Conservation (phyloP, 2,888 invertebrate genomes). For the Sinhomidia bicolor region DNA sequence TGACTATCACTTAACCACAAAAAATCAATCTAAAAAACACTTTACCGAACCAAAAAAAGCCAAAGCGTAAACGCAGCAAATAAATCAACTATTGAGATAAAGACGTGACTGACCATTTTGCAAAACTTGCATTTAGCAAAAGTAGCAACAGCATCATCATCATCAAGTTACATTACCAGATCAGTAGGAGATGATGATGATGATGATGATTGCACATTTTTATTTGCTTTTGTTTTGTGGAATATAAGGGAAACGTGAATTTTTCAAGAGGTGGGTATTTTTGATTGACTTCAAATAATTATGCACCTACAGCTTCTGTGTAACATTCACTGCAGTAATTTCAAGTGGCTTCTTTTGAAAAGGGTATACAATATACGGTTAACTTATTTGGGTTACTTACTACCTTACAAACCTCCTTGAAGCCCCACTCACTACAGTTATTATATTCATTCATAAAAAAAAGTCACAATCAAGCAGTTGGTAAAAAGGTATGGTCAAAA, state of each 20-base stretch:
- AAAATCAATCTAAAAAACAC: not conserved
- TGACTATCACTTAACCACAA: constrained; percentile 25
- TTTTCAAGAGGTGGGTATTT: not conserved
- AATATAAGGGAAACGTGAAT: not conserved
- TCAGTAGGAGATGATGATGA: not conserved
- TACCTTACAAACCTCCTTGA: not conserved
- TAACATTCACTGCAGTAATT: too few species aligned
- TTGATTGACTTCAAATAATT: constrained; percentile 30
- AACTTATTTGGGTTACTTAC: not conserved
- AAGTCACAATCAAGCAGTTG: not conserved
- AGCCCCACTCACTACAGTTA: too few species aligned
- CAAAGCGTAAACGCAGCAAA: constrained; percentile 1
- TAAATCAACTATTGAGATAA: not conserved
- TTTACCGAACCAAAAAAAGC: too few species aligned
- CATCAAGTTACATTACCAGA: constrained; percentile 26
- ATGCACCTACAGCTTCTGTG: constrained; percentile 9
- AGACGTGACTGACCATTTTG: not conserved
- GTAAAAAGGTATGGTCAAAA: not conserved
- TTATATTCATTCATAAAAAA: constrained; percentile 18
- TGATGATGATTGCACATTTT: not conserved
- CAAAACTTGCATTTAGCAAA: constrained; percentile 7
- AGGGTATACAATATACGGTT: not conserved
- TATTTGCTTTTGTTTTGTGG: not conserved
- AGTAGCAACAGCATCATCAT: too few species aligned
- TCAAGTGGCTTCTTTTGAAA: not conserved